Conservation (phyloP, 1,140 invertebrate genomes). For the Nasonia giraulti region DNA sequence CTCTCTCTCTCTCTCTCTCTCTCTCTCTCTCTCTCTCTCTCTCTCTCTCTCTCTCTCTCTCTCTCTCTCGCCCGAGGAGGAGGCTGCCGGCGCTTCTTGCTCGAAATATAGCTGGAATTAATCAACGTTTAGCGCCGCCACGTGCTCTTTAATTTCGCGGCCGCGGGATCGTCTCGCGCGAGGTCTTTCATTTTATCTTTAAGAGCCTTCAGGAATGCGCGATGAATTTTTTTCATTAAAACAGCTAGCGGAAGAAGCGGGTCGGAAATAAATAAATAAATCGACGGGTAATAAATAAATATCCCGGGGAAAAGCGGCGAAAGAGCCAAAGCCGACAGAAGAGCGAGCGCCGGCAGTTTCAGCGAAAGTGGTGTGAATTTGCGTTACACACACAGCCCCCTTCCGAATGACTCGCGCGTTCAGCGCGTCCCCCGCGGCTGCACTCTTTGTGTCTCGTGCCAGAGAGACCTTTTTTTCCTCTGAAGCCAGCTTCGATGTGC, state of each 20-base stretch:
- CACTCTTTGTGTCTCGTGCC: neutral
- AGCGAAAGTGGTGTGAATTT: slow-evolving; percentile 5
- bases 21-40: no score
- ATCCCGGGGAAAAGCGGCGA: no score
- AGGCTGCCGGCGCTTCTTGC: neutral
- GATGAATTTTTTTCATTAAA: no score
- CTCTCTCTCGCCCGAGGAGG: neutral
- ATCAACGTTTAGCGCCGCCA: neutral
- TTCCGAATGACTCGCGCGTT: neutral
- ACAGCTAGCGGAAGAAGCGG: no score
- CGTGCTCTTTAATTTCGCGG: slow-evolving; percentile 18
- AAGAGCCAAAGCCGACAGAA: neutral
- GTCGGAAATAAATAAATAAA: no score
- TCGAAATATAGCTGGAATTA: slow-evolving; percentile 32
- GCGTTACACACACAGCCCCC: neutral
- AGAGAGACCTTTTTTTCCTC: neutral
- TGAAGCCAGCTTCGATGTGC: neutral
- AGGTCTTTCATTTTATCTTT: no score
- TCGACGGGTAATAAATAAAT: no score
- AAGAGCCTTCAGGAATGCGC: neutral
- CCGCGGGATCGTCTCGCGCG: no score
- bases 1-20: no score
- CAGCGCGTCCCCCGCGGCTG: neutral
- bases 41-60: no score
- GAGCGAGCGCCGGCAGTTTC: neutral